phyloP scores from a whole-genome alignment of 1,140 invertebrate genomes.

The Apis mellifera region DNA sequence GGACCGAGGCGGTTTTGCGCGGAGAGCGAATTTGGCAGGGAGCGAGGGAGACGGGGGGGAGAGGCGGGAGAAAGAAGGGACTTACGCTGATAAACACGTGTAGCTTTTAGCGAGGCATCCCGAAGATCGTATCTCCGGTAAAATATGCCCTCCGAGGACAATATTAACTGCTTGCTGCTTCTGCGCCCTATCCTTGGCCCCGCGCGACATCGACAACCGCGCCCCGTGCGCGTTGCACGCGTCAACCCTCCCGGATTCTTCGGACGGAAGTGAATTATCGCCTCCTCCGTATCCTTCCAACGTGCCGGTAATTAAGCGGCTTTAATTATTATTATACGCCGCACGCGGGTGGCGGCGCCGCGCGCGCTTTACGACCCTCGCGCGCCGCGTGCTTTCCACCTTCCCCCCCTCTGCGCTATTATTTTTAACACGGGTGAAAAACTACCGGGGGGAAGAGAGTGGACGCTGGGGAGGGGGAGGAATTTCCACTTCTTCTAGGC shows the following conservation, averaged over 20 bases:
- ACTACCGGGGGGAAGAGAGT: not conserved
- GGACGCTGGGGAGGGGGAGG: no score
- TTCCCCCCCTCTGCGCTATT: not conserved
- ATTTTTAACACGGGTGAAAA: slow-evolving; percentile 36
- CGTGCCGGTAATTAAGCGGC: slow-evolving; percentile 66
- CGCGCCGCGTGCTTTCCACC: slow-evolving; percentile 56
- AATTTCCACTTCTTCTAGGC: not conserved
- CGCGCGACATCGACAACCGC: slow-evolving; percentile 54
- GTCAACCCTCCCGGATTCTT: slow-evolving; percentile 39
- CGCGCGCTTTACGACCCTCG: slow-evolving; percentile 52
- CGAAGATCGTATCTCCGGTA: slow-evolving; percentile 79
- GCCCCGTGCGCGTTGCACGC: slow-evolving; percentile 18
- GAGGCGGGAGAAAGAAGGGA: slow-evolving; percentile 43
- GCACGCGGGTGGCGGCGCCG: slow-evolving; percentile 63
- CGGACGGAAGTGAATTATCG: slow-evolving; percentile 60
- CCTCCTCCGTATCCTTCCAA: slow-evolving; percentile 60
- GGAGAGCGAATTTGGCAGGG: no score
- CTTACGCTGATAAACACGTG: slow-evolving; percentile 80
- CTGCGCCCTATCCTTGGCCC: slow-evolving; percentile 72
- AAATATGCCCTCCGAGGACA: slow-evolving; percentile 80
- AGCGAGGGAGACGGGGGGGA: not conserved
- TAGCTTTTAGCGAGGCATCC: slow-evolving; percentile 81
- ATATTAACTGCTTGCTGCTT: slow-evolving; percentile 81
- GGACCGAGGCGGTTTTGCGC: not conserved
- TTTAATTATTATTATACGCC: slow-evolving; percentile 68